These are phyloP conservation scores for Otus sunia DNA, from an alignment of 2,113 vertebrate species.

Conservation along the genomic window DNA sequence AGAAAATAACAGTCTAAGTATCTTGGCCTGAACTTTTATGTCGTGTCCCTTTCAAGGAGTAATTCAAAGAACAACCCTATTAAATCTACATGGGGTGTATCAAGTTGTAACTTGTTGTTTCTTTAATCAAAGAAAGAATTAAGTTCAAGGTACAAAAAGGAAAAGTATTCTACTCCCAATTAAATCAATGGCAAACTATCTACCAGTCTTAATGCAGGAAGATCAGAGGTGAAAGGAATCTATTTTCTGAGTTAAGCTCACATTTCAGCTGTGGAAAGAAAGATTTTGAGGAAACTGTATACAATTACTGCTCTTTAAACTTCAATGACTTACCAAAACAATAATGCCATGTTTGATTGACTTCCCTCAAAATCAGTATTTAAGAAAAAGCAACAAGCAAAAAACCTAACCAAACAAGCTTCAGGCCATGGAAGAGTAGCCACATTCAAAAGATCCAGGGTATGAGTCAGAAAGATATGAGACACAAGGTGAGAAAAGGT, in stretches of 20 bases:
- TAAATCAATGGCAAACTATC: conserved; percentile 31
- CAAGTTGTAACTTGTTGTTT: neutral
- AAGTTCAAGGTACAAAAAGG: neutral
- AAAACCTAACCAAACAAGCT: neutral
- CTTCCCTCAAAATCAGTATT: neutral
- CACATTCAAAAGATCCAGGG: neutral
- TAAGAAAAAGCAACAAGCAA: neutral
- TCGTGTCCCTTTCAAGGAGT: neutral
- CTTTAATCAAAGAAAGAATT: conserved; percentile 8
- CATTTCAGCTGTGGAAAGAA: neutral
- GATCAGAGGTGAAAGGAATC: conserved; percentile 28
- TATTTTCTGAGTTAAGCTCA: conserved; percentile 11
- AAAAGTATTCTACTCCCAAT: conserved; percentile 2
- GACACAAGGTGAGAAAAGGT: neutral
- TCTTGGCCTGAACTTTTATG: neutral
- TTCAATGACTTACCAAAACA: conserved; percentile 27
- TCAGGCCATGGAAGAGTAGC: neutral
- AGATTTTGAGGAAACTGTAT: neutral
- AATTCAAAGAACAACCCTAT: neutral
- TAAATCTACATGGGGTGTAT: neutral
- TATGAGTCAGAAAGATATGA: neutral
- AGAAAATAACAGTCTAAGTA: neutral
- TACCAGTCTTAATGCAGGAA: neutral
- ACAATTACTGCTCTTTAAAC: conserved; percentile 5
- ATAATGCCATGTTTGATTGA: neutral